Evolutionary conservation across 2,113 vertebrate species (phyloP), one percentile per base, ranked within the genome.

Genomic region (Cynopterus brachyotis): DNA sequence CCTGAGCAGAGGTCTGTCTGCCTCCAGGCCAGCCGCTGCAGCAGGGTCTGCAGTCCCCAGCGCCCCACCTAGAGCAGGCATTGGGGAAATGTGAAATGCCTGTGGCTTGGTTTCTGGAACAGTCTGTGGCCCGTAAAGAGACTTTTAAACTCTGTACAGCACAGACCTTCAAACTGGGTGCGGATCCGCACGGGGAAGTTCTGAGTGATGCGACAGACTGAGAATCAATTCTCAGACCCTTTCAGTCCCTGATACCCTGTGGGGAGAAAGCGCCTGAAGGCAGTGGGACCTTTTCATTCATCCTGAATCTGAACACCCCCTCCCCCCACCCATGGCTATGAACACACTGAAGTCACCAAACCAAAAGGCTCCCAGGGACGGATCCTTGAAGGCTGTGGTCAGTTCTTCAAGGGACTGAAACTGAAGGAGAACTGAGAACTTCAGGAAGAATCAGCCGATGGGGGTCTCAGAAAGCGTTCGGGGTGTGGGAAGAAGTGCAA

Each of bases 61-160:
- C 50, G 5, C 16, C 50, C 30, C 6, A 2, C 8, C 0, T 12
- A 15, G 28, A 9, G 28, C 2, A 11, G 35, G 32, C 30, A 1
- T 15, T 17, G 30, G 69, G 42, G 55, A n/a, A 24, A 2, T 5
- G 1, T 32, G 12, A 64, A 42, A 50, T 19, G 32, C 4, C 30
- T 17, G 0, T 11, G 5, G n/a, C 37, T 62, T 30, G 30, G 81
- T 67, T 83, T 95, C 89, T 15, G 4, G 40, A 76, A 28, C 8
- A 7, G 16, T 42, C 28, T 64, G 30, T 10, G 24, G 45, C 73
- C 88, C 69, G 3, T 20, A 75, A 26, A 53, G 16, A 12, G 75
- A 79, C 28, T 4, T 28, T 4, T 30, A 66, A 75, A 20, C 45
- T 10, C 40, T 30, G 2, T 24, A 11, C 6, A n/a, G 45, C 45